These are phyloP conservation scores for Gavia stellata DNA, from an alignment of 2,113 vertebrate species.

Conservation along the genomic window DNA sequence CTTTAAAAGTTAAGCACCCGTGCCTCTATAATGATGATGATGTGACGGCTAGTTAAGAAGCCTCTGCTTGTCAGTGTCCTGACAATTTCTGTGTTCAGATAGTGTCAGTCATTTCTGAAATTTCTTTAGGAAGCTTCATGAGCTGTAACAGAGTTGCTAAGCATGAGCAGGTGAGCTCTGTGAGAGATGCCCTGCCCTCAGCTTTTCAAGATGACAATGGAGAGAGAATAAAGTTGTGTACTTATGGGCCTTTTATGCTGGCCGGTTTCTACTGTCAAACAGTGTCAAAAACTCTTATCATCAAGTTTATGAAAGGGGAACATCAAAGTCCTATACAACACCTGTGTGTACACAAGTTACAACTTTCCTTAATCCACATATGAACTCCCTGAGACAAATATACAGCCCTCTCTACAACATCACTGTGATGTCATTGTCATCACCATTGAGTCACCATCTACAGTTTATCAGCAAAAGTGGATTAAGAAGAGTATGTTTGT, in stretches of 20 bases:
- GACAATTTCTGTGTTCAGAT: not conserved
- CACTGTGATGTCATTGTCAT: not conserved
- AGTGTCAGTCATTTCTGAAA: not conserved
- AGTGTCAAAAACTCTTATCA: not conserved
- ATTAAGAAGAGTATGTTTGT: not conserved
- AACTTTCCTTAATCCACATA: not conserved
- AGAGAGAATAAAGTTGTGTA: not conserved
- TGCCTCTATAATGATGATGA: conserved; percentile 1
- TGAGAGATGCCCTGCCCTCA: not conserved
- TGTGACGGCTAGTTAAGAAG: not conserved
- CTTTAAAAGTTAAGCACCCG: not conserved
- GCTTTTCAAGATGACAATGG: not conserved
- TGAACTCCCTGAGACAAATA: not conserved
- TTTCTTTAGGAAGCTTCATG: not conserved
- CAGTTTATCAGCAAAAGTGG: not conserved
- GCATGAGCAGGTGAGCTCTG: not conserved
- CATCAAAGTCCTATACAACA: not conserved
- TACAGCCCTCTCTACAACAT: not conserved
- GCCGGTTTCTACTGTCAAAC: not conserved
- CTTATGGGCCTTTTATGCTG: not conserved
- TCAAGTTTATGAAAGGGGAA: not conserved
- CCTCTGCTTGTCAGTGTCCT: not conserved
- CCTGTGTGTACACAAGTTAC: not conserved
- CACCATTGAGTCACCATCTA: not conserved
- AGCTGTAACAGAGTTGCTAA: not conserved